Percentiles rank a stretch among this genome's conserved stretches.
Conservation (phyloP, 23 tunicate species). For the Halocynthia aurantium region DNA sequence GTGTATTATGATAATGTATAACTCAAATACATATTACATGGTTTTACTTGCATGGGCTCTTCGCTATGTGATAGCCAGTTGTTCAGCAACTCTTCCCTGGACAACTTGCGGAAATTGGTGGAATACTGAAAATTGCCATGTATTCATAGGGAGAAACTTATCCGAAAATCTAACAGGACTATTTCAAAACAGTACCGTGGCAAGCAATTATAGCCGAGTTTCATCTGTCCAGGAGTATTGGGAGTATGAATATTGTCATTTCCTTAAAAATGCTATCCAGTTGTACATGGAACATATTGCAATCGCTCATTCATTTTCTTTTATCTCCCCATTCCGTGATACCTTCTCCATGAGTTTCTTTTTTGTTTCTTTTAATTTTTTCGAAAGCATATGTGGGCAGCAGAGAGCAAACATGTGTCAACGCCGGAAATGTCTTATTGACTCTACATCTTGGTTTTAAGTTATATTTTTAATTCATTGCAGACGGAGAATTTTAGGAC, state of each 20-base stretch:
- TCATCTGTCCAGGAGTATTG: slow-evolving; percentile 30
- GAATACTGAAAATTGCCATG: slow-evolving; percentile 29
- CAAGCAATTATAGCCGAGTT: not conserved
- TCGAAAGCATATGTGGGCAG: too few relatives aligned
- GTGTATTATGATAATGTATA: slow-evolving; percentile 18
- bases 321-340: too few relatives aligned
- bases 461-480: too few relatives aligned
- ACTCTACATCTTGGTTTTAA: too few relatives aligned
- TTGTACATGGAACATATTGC: too few relatives aligned
- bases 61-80: slow-evolving; percentile 27
- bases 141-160: not conserved
- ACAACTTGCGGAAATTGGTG: slow-evolving; percentile 29
- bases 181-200: not conserved
- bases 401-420: too few relatives aligned
- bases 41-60: slow-evolving; percentile 35
- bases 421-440: too few relatives aligned
- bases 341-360: too few relatives aligned
- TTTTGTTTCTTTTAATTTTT: too few relatives aligned
- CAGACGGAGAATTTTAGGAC: too few relatives aligned
- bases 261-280: not conserved
- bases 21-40: slow-evolving; percentile 19
- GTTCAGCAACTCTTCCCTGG: slow-evolving; percentile 28
- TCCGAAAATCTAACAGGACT: not conserved
- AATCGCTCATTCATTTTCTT: too few relatives aligned
- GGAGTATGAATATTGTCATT: slow-evolving; percentile 23